These are phyloP conservation scores for Arnoldichthys spilopterus DNA, from an alignment of 2,797 vertebrate genomes.

Conservation along the genomic window DNA sequence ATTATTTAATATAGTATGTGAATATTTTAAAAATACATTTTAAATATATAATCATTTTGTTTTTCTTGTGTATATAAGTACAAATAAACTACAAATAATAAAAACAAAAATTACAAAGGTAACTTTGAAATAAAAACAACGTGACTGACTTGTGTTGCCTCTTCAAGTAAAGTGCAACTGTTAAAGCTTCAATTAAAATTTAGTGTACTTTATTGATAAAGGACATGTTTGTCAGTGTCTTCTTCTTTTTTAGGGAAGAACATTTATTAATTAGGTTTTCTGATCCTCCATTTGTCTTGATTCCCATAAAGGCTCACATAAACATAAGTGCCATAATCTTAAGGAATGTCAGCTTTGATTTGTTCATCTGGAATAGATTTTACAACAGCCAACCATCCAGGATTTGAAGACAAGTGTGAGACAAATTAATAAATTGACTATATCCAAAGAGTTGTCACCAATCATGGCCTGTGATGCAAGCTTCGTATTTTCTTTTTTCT, in stretches of 20 bases:
- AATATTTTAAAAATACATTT: no score
- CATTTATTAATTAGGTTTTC: no score
- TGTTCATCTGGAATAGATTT: neutral
- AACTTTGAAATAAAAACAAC: no score
- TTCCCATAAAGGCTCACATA: neutral
- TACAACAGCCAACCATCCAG: neutral
- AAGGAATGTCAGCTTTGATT: constrained; percentile 2
- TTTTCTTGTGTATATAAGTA: no score
- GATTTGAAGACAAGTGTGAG: neutral
- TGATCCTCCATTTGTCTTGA: neutral
- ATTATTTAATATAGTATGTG: no score
- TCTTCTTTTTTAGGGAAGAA: neutral
- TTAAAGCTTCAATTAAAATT: neutral
- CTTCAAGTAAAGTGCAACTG: neutral
- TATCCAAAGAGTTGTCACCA: constrained; percentile 3
- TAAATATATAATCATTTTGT: no score
- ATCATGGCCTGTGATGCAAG: neutral
- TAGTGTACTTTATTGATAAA: neutral
- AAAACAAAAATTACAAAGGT: no score
- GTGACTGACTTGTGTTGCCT: no score
- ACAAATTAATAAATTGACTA: neutral
- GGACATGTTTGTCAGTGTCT: neutral
- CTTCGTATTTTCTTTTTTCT: neutral
- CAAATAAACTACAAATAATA: no score
- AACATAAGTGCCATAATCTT: neutral